Conservation (phyloP, 2,888 invertebrate species). For the Drosophila mimetica region DNA sequence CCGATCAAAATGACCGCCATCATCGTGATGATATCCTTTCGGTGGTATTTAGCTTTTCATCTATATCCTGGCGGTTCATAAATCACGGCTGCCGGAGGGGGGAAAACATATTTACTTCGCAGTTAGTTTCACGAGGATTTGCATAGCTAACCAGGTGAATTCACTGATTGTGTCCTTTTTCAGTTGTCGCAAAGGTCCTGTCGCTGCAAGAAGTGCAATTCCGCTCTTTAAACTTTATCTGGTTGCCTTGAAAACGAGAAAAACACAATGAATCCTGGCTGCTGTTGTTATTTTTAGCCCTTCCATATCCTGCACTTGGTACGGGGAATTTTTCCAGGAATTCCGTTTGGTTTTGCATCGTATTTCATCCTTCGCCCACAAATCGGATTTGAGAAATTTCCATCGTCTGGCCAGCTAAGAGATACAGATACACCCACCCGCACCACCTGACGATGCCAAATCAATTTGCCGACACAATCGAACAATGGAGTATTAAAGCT, state of each 20-base stretch:
- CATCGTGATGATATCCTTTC: conserved; percentile 20
- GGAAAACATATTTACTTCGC: conserved; percentile 21
- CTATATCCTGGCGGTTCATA: conserved; percentile 35
- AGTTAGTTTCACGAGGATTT: conserved; percentile 50
- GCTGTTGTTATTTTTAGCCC: conserved; percentile 24
- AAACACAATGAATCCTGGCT: no score
- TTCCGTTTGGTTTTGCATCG: conserved; percentile 20
- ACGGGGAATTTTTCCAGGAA: conserved; percentile 28
- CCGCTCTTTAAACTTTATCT: conserved; percentile 42
- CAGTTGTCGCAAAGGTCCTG: conserved; percentile 12
- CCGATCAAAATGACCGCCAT: conserved; percentile 45
- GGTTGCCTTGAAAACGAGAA: background rate
- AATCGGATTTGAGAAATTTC: conserved; percentile 38
- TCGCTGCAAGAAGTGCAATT: conserved; percentile 41
- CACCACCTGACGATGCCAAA: conserved; percentile 34
- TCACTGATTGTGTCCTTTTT: conserved; percentile 46
- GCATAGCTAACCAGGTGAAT: conserved; percentile 57
- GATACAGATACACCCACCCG: background rate
- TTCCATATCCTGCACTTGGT: background rate
- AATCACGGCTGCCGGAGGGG: conserved; percentile 42
- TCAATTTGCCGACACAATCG: conserved; percentile 40
- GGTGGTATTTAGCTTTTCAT: conserved; percentile 8
- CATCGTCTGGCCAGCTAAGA: conserved; percentile 30
- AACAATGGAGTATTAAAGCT: conserved; percentile 27
- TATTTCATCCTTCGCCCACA: conserved; percentile 5